Evolutionary conservation across 2,113 vertebrate species (phyloP).

Genomic region (Microcebus lehilahytsara): DNA sequence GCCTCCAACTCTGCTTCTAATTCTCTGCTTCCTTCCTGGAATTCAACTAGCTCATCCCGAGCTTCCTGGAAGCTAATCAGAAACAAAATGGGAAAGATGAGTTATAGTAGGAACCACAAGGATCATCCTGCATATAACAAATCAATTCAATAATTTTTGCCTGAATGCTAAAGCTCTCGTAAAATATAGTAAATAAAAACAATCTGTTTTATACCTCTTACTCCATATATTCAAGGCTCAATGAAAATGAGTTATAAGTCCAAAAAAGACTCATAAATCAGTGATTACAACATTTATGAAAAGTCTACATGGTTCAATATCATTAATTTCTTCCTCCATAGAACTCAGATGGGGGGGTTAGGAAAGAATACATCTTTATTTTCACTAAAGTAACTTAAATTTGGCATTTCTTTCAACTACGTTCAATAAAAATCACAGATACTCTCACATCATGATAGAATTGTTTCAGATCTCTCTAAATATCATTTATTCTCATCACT

Average conservation of each 20-base stretch:
- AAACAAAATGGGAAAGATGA: slow-evolving; percentile 34
- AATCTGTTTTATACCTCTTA: neutral
- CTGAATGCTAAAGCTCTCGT: neutral
- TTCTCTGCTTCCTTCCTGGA: slow-evolving; percentile 98
- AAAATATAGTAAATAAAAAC: slow-evolving; percentile 5
- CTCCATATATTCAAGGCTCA: neutral
- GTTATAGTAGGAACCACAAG: neutral
- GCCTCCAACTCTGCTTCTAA: slow-evolving; percentile 98
- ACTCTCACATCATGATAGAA: neutral
- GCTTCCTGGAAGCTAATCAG: slow-evolving; percentile 92
- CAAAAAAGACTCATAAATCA: neutral
- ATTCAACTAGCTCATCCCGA: slow-evolving; percentile 97
- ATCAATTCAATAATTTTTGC: neutral
- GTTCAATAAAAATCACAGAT: neutral
- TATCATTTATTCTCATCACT: neutral
- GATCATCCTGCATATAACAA: neutral
- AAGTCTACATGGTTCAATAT: neutral
- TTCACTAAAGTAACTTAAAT: neutral
- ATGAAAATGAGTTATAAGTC: slow-evolving; percentile 29
- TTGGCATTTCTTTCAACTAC: neutral
- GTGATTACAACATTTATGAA: neutral
- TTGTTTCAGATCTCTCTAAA: neutral
- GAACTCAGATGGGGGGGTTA: neutral
- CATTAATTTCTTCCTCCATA: neutral
- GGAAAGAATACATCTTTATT: neutral